phyloP scores from a whole-genome alignment of 1,140 invertebrate species.

The Pseudomyrmex pallidus region DNA sequence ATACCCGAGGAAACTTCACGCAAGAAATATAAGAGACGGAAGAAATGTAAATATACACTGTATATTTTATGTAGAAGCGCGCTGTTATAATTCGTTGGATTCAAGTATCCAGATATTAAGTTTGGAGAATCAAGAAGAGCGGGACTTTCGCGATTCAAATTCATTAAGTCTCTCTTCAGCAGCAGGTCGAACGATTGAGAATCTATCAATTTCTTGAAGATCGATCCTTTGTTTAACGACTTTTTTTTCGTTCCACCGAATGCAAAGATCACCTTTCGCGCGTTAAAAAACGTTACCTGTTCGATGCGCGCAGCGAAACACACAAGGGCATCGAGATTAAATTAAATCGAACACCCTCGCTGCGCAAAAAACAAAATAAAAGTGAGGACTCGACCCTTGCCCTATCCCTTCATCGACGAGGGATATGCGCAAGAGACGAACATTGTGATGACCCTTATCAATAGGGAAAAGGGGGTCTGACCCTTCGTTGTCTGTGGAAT shows the following conservation, averaged over 20 bases:
- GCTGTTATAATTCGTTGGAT: too few relatives aligned
- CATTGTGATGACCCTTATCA: conserved; percentile 81
- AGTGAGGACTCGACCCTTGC: conserved; percentile 62
- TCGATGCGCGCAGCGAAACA: conserved; percentile 32
- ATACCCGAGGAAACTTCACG: neutral
- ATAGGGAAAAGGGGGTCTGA: conserved; percentile 74
- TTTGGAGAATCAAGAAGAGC: neutral
- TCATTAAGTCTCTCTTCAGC: neutral
- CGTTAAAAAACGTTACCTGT: neutral
- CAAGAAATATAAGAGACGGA: neutral
- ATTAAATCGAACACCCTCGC: conserved; percentile 74
- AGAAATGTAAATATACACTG: too few relatives aligned
- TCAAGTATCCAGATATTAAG: neutral
- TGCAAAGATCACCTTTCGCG: conserved; percentile 28
- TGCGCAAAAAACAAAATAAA: conserved; percentile 60
- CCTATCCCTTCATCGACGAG: conserved; percentile 60
- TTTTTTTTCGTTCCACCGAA: conserved; percentile 4
- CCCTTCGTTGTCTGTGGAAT: conserved; percentile 76
- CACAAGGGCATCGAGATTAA: conserved; percentile 68
- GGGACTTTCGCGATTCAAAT: neutral
- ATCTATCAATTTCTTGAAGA: too few relatives aligned
- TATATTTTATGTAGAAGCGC: too few relatives aligned
- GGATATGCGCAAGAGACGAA: conserved; percentile 69
- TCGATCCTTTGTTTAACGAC: neutral
- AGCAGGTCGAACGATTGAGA: too few relatives aligned